These are phyloP conservation scores for Nymphalis polychloros DNA, from an alignment of 2,888 invertebrate genomes.

Conservation along the genomic window DNA sequence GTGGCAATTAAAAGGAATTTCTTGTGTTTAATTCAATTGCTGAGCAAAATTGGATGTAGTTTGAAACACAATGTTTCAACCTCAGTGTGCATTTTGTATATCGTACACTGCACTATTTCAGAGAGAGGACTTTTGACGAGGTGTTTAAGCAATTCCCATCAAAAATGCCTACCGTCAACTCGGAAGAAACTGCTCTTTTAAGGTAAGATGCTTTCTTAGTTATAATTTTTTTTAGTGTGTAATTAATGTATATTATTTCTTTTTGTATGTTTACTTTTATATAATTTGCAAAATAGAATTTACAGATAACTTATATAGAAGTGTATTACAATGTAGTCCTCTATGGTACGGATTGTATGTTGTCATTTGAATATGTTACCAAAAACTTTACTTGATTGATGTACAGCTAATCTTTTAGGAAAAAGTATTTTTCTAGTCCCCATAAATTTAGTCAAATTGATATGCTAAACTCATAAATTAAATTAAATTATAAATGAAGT, in stretches of 20 bases:
- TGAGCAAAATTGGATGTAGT: background rate
- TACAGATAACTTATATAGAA: background rate
- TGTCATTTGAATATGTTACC: too few species aligned
- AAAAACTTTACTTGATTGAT: too few species aligned
- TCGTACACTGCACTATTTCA: slow-evolving; percentile 57
- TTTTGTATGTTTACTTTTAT: background rate
- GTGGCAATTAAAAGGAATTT: background rate
- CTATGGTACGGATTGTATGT: too few species aligned
- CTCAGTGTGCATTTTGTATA: slow-evolving; percentile 22
- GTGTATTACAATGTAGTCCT: too few species aligned
- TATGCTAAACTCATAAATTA: too few species aligned
- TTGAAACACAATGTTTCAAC: background rate
- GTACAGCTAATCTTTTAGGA: too few species aligned
- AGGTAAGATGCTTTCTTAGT: slow-evolving; percentile 84
- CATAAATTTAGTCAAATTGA: too few species aligned
- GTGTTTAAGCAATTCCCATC: slow-evolving; percentile 49
- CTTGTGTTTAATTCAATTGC: background rate
- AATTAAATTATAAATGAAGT: too few species aligned
- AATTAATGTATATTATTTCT: background rate
- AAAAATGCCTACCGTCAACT: slow-evolving; percentile 87
- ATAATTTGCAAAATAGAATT: slow-evolving; percentile 3
- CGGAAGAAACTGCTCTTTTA: slow-evolving; percentile 93
- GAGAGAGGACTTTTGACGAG: slow-evolving; percentile 45
- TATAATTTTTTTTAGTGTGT: slow-evolving; percentile 4
- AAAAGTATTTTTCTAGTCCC: too few species aligned